phyloP scores from a whole-genome alignment of 2,888 invertebrate genomes.

The Fragum sueziense region DNA sequence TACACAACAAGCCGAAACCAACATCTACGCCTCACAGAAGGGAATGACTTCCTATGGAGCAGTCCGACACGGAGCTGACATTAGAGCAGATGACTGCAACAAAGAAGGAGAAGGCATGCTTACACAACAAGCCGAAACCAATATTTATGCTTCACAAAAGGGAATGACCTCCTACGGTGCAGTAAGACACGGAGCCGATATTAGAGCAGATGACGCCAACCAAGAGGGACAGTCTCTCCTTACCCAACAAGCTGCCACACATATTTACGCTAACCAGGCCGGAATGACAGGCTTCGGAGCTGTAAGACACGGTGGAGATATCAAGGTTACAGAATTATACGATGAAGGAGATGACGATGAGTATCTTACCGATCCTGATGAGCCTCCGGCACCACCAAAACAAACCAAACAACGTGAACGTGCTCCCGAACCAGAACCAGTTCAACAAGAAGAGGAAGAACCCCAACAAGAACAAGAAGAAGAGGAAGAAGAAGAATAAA shows the following conservation, averaged over 20 bases:
- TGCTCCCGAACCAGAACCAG: constrained; percentile 8
- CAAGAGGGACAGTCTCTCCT: constrained; percentile 75
- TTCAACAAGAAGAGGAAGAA: constrained; percentile 17
- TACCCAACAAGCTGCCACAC: constrained; percentile 79
- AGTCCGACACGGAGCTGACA: constrained; percentile 75
- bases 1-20: constrained; percentile 79
- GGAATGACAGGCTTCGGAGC: constrained; percentile 78
- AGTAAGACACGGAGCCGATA: constrained; percentile 79
- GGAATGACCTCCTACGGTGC: constrained; percentile 68
- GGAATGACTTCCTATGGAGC: constrained; percentile 77
- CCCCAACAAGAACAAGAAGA: constrained; percentile 9
- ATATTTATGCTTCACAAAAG: constrained; percentile 71
- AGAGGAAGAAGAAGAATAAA: constrained; percentile 20
- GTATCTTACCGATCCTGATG: constrained; percentile 48
- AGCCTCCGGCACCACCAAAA: constrained; percentile 39
- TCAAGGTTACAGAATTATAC: constrained; percentile 76
- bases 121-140: constrained; percentile 79
- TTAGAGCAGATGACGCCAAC: constrained; percentile 76
- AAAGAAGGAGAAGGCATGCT: constrained; percentile 74
- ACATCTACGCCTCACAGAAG: constrained; percentile 79
- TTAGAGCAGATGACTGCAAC: constrained; percentile 75
- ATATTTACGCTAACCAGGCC: constrained; percentile 79
- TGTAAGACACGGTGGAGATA: constrained; percentile 79
- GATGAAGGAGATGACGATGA: constrained; percentile 71
- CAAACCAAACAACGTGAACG: background rate